phyloP scores from a whole-genome alignment of 2,113 vertebrate species.

The Glareola pratincola region DNA sequence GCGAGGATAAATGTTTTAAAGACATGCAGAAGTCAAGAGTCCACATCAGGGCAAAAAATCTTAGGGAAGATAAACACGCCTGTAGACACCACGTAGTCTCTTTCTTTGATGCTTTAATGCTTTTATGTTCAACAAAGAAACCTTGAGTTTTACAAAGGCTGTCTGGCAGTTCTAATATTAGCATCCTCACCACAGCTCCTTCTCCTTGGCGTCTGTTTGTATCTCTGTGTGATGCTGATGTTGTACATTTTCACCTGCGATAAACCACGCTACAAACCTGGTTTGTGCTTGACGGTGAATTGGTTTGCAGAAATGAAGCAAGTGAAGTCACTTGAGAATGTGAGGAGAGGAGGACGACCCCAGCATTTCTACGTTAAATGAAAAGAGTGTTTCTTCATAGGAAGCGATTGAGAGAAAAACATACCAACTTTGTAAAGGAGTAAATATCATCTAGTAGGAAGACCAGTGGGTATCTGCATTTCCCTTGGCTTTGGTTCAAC shows the following conservation, averaged over 20 bases:
- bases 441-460: neutral
- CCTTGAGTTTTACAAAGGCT: neutral
- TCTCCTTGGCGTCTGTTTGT: neutral
- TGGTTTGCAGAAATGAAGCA: neutral
- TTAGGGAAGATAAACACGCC: neutral
- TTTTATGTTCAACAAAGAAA: conserved; percentile 37
- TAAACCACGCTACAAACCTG: neutral
- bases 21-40: neutral
- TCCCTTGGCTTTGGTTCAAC: neutral
- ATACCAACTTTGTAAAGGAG: neutral
- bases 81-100: conserved; percentile 16
- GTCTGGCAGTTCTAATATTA: conserved; percentile 33
- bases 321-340: neutral
- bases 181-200: neutral
- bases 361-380: neutral
- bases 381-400: neutral
- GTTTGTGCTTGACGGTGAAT: neutral
- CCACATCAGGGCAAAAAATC: neutral
- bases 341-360: neutral
- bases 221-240: neutral
- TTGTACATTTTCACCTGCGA: neutral
- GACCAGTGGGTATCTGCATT: neutral
- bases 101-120: conserved; percentile 29
- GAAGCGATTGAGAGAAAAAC: neutral
- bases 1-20: conserved; percentile 18